Evolutionary conservation across 2,888 invertebrate species (phyloP).

Genomic region (Tetragonisca angustula): DNA sequence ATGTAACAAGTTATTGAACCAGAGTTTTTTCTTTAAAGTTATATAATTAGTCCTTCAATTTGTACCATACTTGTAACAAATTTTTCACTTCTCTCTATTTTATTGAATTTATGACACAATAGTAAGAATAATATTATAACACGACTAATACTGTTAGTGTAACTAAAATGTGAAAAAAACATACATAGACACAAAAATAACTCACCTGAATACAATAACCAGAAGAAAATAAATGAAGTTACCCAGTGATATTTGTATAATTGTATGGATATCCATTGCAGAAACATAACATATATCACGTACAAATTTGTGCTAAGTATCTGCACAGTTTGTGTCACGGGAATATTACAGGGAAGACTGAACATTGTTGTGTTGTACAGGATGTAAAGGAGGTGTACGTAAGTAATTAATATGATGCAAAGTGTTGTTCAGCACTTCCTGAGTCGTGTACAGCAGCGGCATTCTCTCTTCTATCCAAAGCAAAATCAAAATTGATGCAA

Average conservation of each 20-base stretch:
- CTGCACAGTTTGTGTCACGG: slow-evolving; percentile 60
- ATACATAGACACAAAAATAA: slow-evolving; percentile 63
- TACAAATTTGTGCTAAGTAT: slow-evolving; percentile 65
- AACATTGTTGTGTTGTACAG: slow-evolving; percentile 63
- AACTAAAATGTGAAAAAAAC: slow-evolving; percentile 24
- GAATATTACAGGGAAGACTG: slow-evolving; percentile 67
- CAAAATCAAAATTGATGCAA: slow-evolving; percentile 72
- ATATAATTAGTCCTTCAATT: neutral
- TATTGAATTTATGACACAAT: neutral
- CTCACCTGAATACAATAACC: slow-evolving; percentile 80
- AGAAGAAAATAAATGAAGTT: slow-evolving; percentile 79
- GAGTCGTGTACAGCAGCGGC: slow-evolving; percentile 83
- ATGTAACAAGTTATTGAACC: slow-evolving; percentile 8
- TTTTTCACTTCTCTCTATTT: neutral
- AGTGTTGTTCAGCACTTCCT: slow-evolving; percentile 83
- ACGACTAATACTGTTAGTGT: neutral
- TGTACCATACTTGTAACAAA: neutral
- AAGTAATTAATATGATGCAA: slow-evolving; percentile 82
- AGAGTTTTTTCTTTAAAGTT: neutral
- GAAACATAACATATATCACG: slow-evolving; percentile 65
- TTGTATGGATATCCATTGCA: slow-evolving; percentile 64
- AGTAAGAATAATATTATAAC: neutral
- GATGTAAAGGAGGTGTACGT: slow-evolving; percentile 74
- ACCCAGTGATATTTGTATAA: slow-evolving; percentile 70
- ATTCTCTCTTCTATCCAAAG: slow-evolving; percentile 82